Conservation (phyloP, 2,113 vertebrate genomes). For the Daboia siamensis region DNA sequence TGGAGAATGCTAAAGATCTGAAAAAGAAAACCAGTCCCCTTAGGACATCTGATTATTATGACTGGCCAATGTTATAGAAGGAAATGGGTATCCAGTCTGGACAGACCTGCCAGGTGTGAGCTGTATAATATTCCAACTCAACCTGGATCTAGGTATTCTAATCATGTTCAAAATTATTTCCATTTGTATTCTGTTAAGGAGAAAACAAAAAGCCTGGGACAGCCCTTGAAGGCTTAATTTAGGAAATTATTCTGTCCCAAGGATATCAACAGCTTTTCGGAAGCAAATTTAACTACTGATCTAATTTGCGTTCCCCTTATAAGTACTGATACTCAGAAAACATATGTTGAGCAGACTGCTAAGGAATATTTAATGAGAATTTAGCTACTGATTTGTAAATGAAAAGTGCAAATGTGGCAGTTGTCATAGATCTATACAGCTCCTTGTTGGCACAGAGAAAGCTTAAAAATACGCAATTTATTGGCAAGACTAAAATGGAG, state of each 20-base stretch:
- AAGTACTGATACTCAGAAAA: constrained; percentile 57
- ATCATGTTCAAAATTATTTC: background rate
- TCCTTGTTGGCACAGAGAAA: constrained; percentile 52
- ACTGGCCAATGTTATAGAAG: background rate
- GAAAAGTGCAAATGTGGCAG: constrained; percentile 65
- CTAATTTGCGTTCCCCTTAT: constrained; percentile 60
- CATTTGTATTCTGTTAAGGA: background rate
- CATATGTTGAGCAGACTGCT: constrained; percentile 64
- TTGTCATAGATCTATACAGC: constrained; percentile 60
- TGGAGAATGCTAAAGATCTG: too few relatives aligned
- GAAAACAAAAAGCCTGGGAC: background rate
- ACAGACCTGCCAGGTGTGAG: background rate
- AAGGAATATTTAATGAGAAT: constrained; percentile 67
- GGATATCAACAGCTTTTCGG: constrained; percentile 49
- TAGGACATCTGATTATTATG: background rate
- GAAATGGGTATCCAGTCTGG: background rate
- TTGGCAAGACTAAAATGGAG: constrained; percentile 30
- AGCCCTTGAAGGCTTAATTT: constrained; percentile 8
- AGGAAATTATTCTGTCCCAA: constrained; percentile 34
- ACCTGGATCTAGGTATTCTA: background rate
- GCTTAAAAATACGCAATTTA: constrained; percentile 58
- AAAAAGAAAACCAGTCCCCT: background rate
- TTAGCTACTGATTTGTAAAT: constrained; percentile 65
- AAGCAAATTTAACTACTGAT: constrained; percentile 58
- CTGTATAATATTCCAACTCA: background rate